These are phyloP conservation scores for Lichenostomus cassidix DNA, from an alignment of 2,113 vertebrate genomes.

Conservation along the genomic window DNA sequence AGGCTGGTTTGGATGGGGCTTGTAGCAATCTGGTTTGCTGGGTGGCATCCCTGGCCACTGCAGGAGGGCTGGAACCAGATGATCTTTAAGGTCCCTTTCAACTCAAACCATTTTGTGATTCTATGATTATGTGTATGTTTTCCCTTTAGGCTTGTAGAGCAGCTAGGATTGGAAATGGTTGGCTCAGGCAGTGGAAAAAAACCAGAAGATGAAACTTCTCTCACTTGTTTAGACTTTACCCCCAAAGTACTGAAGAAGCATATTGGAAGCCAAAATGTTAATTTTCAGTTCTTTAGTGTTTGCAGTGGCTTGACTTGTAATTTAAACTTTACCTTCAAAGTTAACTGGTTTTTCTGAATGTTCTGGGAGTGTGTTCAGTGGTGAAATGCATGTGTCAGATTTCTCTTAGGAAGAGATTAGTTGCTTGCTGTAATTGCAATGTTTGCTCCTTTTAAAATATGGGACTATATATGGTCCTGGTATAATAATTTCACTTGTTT, in stretches of 20 bases:
- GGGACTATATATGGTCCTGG: background rate
- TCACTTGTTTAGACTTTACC: background rate
- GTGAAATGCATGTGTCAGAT: background rate
- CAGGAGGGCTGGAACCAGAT: background rate
- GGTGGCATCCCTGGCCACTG: background rate
- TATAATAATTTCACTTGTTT: background rate
- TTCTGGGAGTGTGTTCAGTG: background rate
- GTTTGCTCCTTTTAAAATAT: background rate
- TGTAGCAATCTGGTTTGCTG: background rate
- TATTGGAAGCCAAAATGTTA: background rate
- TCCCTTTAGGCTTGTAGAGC: background rate
- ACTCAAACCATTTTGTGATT: background rate
- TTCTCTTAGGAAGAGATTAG: background rate
- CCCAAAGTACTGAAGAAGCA: background rate
- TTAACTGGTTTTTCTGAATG: background rate
- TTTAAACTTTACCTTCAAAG: background rate
- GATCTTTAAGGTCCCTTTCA: background rate
- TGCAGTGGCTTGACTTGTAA: background rate
- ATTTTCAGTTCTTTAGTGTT: background rate
- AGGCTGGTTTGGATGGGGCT: background rate
- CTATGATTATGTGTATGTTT: background rate
- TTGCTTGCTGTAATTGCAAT: rapidly evolving
- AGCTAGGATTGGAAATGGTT: background rate
- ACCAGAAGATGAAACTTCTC: background rate
- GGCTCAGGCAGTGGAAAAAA: background rate